Evolutionary conservation across 1,140 invertebrate species (phyloP).

Genomic region (Leptoteleia sp.): DNA sequence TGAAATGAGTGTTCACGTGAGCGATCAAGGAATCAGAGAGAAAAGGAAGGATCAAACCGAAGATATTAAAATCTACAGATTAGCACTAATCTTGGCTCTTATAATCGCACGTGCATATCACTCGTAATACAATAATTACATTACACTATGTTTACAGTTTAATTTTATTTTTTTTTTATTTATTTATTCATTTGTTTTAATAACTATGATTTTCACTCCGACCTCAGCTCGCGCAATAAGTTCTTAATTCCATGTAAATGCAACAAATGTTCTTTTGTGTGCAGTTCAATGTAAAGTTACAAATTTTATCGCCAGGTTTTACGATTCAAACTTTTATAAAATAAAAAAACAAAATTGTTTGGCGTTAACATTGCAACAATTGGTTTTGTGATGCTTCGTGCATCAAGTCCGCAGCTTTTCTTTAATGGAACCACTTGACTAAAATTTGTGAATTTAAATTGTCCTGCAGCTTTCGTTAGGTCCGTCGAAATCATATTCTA

Average conservation of each 20-base stretch:
- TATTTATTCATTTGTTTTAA: conserved; percentile 13
- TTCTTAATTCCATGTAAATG: background rate
- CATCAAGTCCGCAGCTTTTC: too few relatives aligned
- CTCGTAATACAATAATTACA: conserved; percentile 69
- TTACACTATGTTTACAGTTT: conserved; percentile 66
- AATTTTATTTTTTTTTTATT: too few relatives aligned
- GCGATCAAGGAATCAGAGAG: background rate
- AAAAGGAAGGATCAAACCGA: conserved; percentile 8
- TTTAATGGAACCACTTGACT: too few relatives aligned
- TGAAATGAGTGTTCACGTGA: background rate
- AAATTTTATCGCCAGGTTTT: too few relatives aligned
- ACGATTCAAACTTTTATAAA: too few relatives aligned
- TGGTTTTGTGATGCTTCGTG: too few relatives aligned
- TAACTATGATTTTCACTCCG: conserved; percentile 41
- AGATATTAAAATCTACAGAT: conserved; percentile 26
- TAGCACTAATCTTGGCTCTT: conserved; percentile 37
- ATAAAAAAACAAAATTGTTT: too few relatives aligned
- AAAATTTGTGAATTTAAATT: conserved; percentile 20
- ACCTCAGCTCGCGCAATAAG: background rate
- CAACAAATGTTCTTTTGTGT: background rate
- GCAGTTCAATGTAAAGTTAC: too few relatives aligned
- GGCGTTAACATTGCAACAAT: too few relatives aligned
- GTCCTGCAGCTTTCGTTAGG: conserved; percentile 47
- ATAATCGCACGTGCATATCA: conserved; percentile 61
- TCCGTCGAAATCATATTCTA: conserved; percentile 74